A percentile compares a stretch with the other conserved stretches of the same genome.
phyloP scores from a whole-genome alignment of 2,888 invertebrate species.

The Minunthozetes semirufus region DNA sequence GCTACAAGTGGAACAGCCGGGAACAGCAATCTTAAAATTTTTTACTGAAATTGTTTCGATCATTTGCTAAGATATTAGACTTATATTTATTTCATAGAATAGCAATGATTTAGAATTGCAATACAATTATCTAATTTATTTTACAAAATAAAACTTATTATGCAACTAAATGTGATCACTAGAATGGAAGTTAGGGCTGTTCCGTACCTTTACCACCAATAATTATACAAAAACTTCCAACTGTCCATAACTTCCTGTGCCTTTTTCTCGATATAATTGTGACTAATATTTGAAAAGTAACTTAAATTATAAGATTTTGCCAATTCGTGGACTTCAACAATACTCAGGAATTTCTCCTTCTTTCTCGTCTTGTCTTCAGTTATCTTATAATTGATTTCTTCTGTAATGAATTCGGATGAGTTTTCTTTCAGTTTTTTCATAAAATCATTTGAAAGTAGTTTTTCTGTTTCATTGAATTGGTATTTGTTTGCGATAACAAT shows the following conservation, averaged over 20 bases:
- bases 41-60: too few species aligned
- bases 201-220: neutral
- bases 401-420: neutral
- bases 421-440: neutral
- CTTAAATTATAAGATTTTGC: slow-evolving; percentile 3
- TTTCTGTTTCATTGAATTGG: neutral
- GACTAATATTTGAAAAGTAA: neutral
- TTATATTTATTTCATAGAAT: too few species aligned
- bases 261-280: neutral
- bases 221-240: slow-evolving; percentile 14
- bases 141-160: too few species aligned
- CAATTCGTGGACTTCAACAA: slow-evolving; percentile 6
- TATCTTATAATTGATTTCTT: slow-evolving; percentile 7
- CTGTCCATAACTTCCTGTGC: slow-evolving; percentile 6
- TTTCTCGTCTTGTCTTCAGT: neutral
- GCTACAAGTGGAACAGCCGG: too few species aligned
- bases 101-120: too few species aligned
- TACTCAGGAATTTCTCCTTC: neutral
- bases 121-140: too few species aligned
- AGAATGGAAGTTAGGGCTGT: too few species aligned
- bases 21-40: too few species aligned
- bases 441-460: neutral
- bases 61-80: too few species aligned
- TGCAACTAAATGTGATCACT: too few species aligned
- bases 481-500: slow-evolving; percentile 7